Conservation (phyloP, 2,888 invertebrate species). For the Eulithis testata region DNA sequence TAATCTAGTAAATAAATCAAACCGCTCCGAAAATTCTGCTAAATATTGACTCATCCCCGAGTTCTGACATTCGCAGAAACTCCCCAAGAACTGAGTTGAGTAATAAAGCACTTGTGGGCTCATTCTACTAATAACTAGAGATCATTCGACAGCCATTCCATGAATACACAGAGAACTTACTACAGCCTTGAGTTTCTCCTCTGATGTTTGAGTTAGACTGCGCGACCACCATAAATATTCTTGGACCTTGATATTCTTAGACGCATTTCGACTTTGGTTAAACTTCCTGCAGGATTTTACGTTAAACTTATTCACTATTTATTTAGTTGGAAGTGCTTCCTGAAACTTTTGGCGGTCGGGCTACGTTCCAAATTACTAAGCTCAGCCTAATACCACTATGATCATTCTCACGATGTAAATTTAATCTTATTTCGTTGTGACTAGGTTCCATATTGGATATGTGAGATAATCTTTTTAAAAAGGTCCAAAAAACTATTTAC, state of each 20-base stretch:
- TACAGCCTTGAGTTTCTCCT: too few species aligned
- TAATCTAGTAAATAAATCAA: background rate
- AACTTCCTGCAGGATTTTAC: background rate
- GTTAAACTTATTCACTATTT: slow-evolving; percentile 3
- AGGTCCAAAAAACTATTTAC: too few species aligned
- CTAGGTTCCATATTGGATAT: background rate
- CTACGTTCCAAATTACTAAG: slow-evolving; percentile 4
- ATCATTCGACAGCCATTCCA: background rate
- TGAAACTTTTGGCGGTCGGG: slow-evolving; percentile 7
- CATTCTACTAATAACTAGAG: slow-evolving; percentile 18
- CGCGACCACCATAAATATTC: too few species aligned
- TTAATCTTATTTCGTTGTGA: background rate
- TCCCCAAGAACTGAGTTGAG: slow-evolving; percentile 1
- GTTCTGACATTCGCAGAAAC: slow-evolving; percentile 6
- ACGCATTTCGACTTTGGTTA: background rate
- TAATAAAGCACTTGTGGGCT: slow-evolving; percentile 12
- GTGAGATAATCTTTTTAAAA: too few species aligned
- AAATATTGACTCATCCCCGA: slow-evolving; percentile 1
- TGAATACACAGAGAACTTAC: too few species aligned
- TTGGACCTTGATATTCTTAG: too few species aligned
- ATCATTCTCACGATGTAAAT: background rate
- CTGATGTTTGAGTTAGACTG: too few species aligned
- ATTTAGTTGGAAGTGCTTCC: slow-evolving; percentile 2
- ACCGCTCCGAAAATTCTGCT: background rate
- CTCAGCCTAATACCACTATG: background rate